Conservation (phyloP, 2,888 invertebrate species). For the Tanytarsus gracilentus region DNA sequence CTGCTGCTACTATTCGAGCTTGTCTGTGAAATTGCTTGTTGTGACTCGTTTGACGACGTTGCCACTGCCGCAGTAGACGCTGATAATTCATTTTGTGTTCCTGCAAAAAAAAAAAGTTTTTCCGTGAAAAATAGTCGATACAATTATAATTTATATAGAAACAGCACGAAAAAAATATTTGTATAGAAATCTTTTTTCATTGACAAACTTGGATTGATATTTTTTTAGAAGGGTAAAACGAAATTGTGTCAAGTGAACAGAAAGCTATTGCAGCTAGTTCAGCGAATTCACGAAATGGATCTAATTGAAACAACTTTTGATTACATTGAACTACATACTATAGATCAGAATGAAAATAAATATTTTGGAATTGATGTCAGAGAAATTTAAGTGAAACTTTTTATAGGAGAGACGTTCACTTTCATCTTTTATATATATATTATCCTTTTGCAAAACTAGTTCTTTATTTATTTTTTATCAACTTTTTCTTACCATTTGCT, state of each 20-base stretch:
- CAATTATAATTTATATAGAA: too few relatives aligned
- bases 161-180: too few relatives aligned
- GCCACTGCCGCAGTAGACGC: too few relatives aligned
- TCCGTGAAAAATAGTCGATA: too few relatives aligned
- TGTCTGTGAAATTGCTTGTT: background rate
- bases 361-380: background rate
- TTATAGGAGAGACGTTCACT: background rate
- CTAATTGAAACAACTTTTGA: background rate
- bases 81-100: too few relatives aligned
- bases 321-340: background rate
- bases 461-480: too few relatives aligned
- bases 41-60: background rate
- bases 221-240: background rate
- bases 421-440: background rate
- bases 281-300: background rate
- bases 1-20: too few relatives aligned
- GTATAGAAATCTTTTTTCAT: too few relatives aligned
- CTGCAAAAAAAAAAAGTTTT: too few relatives aligned
- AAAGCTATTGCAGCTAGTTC: background rate
- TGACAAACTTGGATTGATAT: too few relatives aligned
- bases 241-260: background rate
- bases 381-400: background rate
- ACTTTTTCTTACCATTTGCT: slow-evolving; percentile 46
- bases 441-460: background rate
- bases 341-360: background rate